Percentiles rank a stretch among this genome's conserved stretches.
Evolutionary conservation across 1,140 invertebrate genomes (phyloP).

Genomic region (Habropoda laboriosa): DNA sequence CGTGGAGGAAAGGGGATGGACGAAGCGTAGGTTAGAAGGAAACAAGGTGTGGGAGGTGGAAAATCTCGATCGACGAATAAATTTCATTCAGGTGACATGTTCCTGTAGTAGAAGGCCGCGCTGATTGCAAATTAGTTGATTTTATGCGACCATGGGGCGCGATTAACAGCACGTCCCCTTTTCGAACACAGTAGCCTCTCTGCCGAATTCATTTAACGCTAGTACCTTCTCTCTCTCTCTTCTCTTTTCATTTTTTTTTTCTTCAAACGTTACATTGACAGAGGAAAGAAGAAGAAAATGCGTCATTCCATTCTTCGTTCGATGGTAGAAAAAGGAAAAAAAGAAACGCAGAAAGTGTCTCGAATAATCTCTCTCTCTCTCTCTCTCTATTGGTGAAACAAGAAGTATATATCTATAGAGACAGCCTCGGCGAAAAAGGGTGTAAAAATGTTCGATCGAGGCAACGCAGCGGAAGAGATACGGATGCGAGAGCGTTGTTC

Average conservation of each 20-base stretch:
- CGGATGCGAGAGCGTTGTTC: not conserved
- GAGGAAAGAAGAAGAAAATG: no score
- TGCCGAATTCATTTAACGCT: not conserved
- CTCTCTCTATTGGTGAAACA: no score
- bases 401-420: no score
- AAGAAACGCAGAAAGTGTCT: no score
- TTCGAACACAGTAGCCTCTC: not conserved
- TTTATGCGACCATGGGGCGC: constrained; percentile 13
- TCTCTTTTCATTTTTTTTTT: not conserved
- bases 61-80: constrained; percentile 45
- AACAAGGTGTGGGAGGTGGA: no score
- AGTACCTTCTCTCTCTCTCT: no score
- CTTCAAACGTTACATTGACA: no score
- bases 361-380: no score
- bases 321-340: no score
- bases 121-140: constrained; percentile 35
- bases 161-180: constrained; percentile 5
- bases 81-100: constrained; percentile 33
- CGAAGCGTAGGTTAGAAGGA: no score
- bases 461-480: constrained; percentile 42
- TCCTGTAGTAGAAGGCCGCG: not conserved
- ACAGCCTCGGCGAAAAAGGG: not conserved
- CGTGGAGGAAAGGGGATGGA: no score
- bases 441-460: constrained; percentile 13
- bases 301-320: no score